Conservation (phyloP, 2,888 invertebrate genomes). For the Chaetogeoica ovagalla region DNA sequence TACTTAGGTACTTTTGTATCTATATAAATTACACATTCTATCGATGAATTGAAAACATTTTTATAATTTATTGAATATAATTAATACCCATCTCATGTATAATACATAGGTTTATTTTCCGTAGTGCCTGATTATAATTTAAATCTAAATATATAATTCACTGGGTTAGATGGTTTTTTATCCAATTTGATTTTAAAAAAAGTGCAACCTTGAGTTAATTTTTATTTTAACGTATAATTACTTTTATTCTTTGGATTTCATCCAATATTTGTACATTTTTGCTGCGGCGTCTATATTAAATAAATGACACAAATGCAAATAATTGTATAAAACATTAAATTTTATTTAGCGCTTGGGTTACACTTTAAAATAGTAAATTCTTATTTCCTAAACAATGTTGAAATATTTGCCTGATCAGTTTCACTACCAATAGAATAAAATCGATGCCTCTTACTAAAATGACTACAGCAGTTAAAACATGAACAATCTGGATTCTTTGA, state of each 20-base stretch:
- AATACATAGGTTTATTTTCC: not conserved
- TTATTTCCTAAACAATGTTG: constrained; percentile 24
- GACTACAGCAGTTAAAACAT: constrained; percentile 67
- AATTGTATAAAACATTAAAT: not conserved
- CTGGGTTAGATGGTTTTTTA: not conserved
- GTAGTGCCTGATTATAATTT: not conserved
- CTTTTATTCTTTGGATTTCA: constrained; percentile 27
- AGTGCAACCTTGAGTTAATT: constrained; percentile 39
- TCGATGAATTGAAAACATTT: not conserved
- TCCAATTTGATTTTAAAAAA: constrained; percentile 2
- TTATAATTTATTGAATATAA: not conserved
- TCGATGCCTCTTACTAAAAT: constrained; percentile 34
- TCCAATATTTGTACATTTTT: constrained; percentile 29
- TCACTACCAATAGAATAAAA: constrained; percentile 40
- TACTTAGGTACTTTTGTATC: no score
- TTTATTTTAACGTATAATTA: constrained; percentile 30
- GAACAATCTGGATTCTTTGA: constrained; percentile 72
- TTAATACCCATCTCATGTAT: not conserved
- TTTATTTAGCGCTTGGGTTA: constrained; percentile 16
- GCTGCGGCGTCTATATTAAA: constrained; percentile 1
- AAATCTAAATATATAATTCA: constrained; percentile 23
- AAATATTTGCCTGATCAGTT: constrained; percentile 14
- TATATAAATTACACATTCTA: not conserved
- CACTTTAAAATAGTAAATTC: not conserved
- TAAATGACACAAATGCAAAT: constrained; percentile 9